phyloP scores from a whole-genome alignment of 35 echinoderm and acorn worm species.

The Diadema setosum region DNA sequence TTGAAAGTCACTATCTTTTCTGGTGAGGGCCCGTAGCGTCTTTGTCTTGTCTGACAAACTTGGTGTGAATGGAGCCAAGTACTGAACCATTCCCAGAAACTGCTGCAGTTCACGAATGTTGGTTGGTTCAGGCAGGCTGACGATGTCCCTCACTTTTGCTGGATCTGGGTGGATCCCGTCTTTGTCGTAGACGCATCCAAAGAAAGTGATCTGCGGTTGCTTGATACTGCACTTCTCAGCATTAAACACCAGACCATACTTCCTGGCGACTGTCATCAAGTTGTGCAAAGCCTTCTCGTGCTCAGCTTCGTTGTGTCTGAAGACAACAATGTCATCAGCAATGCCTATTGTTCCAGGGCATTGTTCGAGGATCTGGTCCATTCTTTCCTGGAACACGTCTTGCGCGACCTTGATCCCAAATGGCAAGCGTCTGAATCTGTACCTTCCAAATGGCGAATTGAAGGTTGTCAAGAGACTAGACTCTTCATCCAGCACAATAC shows the following conservation, averaged over 20 bases:
- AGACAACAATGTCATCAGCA: constrained; percentile 61
- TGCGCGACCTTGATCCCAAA: constrained; percentile 44
- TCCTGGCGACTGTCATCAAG: background rate
- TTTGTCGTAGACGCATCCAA: constrained; percentile 32
- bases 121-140: background rate
- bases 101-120: constrained; percentile 17
- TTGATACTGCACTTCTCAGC: constrained; percentile 32
- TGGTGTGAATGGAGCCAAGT: constrained; percentile 45
- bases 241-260: constrained; percentile 41
- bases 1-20: background rate
- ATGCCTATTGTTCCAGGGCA: constrained; percentile 45
- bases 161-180: constrained; percentile 33
- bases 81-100: constrained; percentile 41
- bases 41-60: background rate
- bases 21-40: background rate
- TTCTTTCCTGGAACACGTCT: constrained; percentile 48
- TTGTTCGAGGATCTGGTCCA: constrained; percentile 45
- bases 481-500: background rate
- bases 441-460: constrained; percentile 39
- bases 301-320: constrained; percentile 16
- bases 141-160: constrained; percentile 5
- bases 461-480: constrained; percentile 28
- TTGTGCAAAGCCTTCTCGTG: constrained; percentile 25
- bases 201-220: constrained; percentile 21
- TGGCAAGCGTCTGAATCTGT: constrained; percentile 29